Percentiles rank a stretch among this genome's conserved stretches.
Conservation (phyloP, 2,888 invertebrate genomes). For the Tetramorium bicarinatum region DNA sequence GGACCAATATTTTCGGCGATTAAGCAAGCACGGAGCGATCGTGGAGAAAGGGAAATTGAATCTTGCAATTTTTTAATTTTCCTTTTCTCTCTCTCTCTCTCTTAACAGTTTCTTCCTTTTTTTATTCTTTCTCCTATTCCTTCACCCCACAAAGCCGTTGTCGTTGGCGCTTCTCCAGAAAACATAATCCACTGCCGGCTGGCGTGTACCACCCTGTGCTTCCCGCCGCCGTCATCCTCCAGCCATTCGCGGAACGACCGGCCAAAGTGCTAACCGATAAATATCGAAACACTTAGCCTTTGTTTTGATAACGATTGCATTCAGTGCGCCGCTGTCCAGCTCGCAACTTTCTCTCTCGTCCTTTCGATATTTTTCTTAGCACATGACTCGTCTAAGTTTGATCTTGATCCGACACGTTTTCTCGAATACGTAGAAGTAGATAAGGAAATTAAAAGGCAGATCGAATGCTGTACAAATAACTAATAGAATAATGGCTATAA, state of each 20-base stretch:
- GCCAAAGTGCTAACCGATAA: conserved; percentile 82
- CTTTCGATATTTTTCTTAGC: conserved; percentile 31
- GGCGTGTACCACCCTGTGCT: conserved; percentile 40
- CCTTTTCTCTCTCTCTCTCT: conserved; percentile 22
- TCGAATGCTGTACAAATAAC: conserved; percentile 22
- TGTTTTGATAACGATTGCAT: conserved; percentile 80
- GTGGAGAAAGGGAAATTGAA: conserved; percentile 78
- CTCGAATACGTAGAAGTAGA: not conserved
- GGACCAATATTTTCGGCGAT: conserved; percentile 83
- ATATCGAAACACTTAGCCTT: conserved; percentile 84
- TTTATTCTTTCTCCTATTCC: conserved; percentile 56
- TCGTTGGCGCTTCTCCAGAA: conserved; percentile 83
- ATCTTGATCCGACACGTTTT: conserved; percentile 11
- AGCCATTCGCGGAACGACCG: conserved; percentile 72
- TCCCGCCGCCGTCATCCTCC: conserved; percentile 61
- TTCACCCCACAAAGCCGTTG: conserved; percentile 72
- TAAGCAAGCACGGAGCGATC: conserved; percentile 71
- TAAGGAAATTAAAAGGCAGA: conserved; percentile 21
- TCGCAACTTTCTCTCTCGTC: not conserved
- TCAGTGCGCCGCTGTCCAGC: conserved; percentile 53
- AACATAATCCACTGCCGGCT: conserved; percentile 75
- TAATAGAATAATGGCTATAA: conserved; percentile 8
- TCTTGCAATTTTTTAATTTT: conserved; percentile 68
- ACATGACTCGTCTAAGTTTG: conserved; percentile 2
- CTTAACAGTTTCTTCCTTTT: conserved; percentile 48